Evolutionary conservation across 2,797 vertebrate species (phyloP), one percentile per base, ranked within the genome.

Genomic region (Mormyrus proboscirostris): DNA sequence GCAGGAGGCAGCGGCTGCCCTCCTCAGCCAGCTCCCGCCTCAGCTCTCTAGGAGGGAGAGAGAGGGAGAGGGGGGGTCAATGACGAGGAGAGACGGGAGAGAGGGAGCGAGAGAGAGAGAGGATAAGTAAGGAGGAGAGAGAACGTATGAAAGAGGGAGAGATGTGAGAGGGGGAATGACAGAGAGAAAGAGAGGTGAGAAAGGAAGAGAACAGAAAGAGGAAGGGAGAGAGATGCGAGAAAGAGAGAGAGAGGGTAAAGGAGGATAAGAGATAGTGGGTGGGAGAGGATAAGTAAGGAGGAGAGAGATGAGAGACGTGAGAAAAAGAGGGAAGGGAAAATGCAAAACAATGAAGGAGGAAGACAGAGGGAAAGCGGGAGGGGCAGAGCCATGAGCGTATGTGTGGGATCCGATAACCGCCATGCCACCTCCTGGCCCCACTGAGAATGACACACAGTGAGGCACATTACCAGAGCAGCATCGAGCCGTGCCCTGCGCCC

Each of bases 1-100:
- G 97, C 94, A 99, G 97, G 93, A 96, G 96, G 94, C 98, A 98
- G 94, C 97, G 98, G 95, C 96, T 97, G 92, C 96, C 97, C 93
- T 99, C 98, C 94, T 98, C 98, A 19, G 96, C 97, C 93, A 99
- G 94, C 94, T 97, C 98, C 95, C 98, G 98, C 95, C 97, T 99
- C 96, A 99, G 96, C 94, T 98, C 98, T 25, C 98, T 99, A 93
- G 90, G 92, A 25, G 86, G n/a, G 89, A 91, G 16, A 76, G 89
- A 86, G 85, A 41, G 41, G 88, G 86, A 9, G 41, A 41, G 59
- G 86, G 47, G 55, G 76, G 59, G 53, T 33, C 76, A 50, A 44
- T 9, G 87, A 25, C 44, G 47, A 47, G 10, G 87, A 38, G 87
- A 73, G 41, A 88, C 12, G 9, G 83, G 88, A 9, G 53, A 85